Evolutionary conservation across 2,797 vertebrate genomes (phyloP).

Genomic region (Eulemur rubriventer): DNA sequence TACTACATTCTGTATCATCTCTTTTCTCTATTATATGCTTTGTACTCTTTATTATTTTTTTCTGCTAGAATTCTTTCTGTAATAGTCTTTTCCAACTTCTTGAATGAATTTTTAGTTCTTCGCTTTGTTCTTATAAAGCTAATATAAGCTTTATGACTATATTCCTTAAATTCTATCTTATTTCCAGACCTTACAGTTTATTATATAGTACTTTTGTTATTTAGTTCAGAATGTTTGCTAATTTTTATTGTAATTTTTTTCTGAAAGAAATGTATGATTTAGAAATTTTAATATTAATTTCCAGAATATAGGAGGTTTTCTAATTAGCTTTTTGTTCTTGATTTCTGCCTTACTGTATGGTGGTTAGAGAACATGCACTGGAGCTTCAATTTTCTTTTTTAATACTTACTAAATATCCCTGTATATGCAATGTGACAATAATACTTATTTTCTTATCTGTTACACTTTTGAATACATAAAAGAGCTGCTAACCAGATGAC

Average conservation of each 20-base stretch:
- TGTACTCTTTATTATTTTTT: neutral
- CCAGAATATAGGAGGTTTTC: neutral
- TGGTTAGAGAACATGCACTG: accelerated
- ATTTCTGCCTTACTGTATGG: neutral
- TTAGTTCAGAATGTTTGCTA: neutral
- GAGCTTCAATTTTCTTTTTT: neutral
- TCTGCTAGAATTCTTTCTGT: neutral
- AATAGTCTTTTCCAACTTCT: neutral
- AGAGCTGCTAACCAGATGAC: neutral
- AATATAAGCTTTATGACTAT: neutral
- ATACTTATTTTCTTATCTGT: neutral
- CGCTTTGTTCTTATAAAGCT: neutral
- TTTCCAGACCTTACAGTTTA: neutral
- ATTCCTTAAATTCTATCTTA: neutral
- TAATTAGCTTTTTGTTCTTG: neutral
- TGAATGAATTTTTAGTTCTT: neutral
- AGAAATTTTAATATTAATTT: neutral
- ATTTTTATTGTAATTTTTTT: neutral
- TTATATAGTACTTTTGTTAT: neutral
- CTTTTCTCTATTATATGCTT: neutral
- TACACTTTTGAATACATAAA: neutral
- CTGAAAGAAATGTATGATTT: neutral
- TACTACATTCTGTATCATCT: neutral
- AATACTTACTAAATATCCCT: neutral
- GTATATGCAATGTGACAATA: neutral